Conservation (phyloP, 2,113 vertebrate genomes). For the Aptenodytes patagonicus region DNA sequence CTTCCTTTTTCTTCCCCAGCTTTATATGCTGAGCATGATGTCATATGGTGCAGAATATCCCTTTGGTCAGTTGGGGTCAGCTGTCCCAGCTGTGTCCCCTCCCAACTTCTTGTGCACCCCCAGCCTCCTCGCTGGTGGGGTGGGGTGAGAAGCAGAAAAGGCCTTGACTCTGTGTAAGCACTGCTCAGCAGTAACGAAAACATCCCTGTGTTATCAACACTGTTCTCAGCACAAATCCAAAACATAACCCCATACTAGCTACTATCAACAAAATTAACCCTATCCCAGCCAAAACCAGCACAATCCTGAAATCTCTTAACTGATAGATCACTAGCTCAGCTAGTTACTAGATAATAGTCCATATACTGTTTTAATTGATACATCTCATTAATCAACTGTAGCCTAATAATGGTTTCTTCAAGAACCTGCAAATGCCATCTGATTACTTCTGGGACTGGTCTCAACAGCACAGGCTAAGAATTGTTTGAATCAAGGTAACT, state of each 20-base stretch:
- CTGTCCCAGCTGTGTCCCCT: background rate
- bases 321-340: background rate
- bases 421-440: background rate
- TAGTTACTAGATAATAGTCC: background rate
- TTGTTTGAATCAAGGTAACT: background rate
- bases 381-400: background rate
- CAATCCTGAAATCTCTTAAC: background rate
- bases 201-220: background rate
- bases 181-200: background rate
- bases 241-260: background rate
- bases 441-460: background rate
- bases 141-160: background rate
- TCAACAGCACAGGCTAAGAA: background rate
- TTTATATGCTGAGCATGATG: background rate
- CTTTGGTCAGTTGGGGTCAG: background rate
- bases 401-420: background rate
- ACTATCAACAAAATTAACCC: background rate
- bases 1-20: background rate
- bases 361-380: background rate
- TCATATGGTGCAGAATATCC: background rate
- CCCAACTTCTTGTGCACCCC: background rate
- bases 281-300: background rate
- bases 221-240: background rate
- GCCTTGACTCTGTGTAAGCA: background rate
- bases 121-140: background rate